Evolutionary conservation across 2,888 invertebrate genomes (phyloP).

Genomic region (Ctenicera cuprea): DNA sequence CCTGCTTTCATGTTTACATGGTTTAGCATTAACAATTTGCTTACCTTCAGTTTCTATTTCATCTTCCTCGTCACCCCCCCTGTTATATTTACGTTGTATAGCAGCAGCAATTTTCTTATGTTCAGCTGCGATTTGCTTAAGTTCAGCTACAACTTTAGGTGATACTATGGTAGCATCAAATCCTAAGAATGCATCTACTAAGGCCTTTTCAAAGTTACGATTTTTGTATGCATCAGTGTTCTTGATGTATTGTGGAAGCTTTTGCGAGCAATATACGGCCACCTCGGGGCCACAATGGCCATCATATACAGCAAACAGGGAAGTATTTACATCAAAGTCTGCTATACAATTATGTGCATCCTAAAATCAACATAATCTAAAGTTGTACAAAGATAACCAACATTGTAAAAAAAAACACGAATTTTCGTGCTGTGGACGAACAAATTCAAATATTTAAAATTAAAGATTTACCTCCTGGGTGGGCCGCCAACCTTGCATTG

Average conservation of each 20-base stretch:
- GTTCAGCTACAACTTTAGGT: constrained; percentile 83
- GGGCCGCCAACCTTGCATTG: constrained; percentile 99
- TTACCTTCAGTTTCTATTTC: constrained; percentile 86
- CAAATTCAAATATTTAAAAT: constrained; percentile 79
- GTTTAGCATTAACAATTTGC: constrained; percentile 78
- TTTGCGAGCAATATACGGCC: constrained; percentile 87
- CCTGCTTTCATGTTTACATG: constrained; percentile 74
- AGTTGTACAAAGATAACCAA: neutral
- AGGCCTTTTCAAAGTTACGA: constrained; percentile 83
- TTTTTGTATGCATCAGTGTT: constrained; percentile 82
- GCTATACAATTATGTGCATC: constrained; percentile 97
- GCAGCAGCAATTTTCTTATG: too few relatives aligned
- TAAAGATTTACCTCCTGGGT: constrained; percentile 91
- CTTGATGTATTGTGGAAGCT: constrained; percentile 90
- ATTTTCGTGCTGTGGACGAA: constrained; percentile 82
- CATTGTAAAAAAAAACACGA: constrained; percentile 45
- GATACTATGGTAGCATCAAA: constrained; percentile 90
- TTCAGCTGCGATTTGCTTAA: constrained; percentile 83
- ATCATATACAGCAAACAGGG: constrained; percentile 98
- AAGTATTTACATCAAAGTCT: constrained; percentile 87
- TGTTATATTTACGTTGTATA: constrained; percentile 64
- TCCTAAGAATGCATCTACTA: constrained; percentile 90
- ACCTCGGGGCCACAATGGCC: constrained; percentile 99
- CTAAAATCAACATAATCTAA: constrained; percentile 73
- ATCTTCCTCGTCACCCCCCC: constrained; percentile 83